A percentile compares a stretch with the other conserved stretches of the same genome.
Conservation (phyloP, 2,797 vertebrate genomes). For the Lophotriccus pileatus region DNA sequence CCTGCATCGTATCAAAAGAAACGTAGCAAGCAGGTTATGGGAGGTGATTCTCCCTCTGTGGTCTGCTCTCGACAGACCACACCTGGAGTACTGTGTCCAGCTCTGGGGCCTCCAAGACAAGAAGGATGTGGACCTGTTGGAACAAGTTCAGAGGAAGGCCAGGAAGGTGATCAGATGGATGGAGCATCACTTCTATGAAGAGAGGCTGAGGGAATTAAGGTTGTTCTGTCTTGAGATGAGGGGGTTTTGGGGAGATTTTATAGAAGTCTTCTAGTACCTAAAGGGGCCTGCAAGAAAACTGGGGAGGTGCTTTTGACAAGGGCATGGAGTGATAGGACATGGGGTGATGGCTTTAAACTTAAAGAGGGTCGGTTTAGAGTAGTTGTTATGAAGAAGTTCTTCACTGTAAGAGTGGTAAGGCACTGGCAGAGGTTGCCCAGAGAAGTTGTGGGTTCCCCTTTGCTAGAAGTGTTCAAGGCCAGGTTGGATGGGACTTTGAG, state of each 20-base stretch:
- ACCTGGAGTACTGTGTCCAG: not conserved
- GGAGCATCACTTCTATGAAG: not conserved
- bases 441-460: too few relatives aligned
- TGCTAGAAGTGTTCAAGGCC: not conserved
- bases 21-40: not conserved
- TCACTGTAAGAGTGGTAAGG: not conserved
- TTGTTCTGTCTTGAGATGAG: not conserved
- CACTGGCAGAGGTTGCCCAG: not conserved
- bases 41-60: not conserved
- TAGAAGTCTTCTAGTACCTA: not conserved
- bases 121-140: rapidly evolving
- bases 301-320: not conserved
- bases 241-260: not conserved
- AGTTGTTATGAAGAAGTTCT: not conserved
- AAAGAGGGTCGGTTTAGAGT: not conserved
- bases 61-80: not conserved
- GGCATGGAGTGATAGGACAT: too few relatives aligned
- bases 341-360: not conserved
- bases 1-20: not conserved
- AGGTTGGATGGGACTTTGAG: not conserved
- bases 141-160: not conserved
- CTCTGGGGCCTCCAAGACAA: not conserved
- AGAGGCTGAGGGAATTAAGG: too few relatives aligned
- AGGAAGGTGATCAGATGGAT: not conserved
- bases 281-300: not conserved